These are phyloP conservation scores for Scleropages formosus DNA, from an alignment of 2,797 vertebrate species.

Conservation along the genomic window DNA sequence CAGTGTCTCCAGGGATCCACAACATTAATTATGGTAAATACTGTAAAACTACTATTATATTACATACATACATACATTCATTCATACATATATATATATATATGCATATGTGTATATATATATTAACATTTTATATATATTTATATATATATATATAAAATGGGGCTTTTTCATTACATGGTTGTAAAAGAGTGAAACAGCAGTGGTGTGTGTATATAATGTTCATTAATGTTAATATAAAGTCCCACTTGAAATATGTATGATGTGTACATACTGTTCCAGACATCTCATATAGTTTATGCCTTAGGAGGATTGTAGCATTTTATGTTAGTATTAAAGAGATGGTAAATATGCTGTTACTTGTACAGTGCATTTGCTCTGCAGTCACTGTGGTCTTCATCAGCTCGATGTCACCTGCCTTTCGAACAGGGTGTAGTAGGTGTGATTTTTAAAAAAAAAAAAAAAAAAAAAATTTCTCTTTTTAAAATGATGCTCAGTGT, in stretches of 20 bases:
- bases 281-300: constrained; percentile 98
- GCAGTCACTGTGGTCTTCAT: constrained; percentile 99
- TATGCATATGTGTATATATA: too few species aligned
- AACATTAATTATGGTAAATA: constrained; percentile 81
- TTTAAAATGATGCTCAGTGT: constrained; percentile 82
- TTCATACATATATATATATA: too few species aligned
- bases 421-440: constrained; percentile 99
- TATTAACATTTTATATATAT: too few species aligned
- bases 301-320: constrained; percentile 99
- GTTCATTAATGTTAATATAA: constrained; percentile 99
- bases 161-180: constrained; percentile 79
- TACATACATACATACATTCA: too few species aligned
- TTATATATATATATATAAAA: constrained; percentile 95
- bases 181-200: constrained; percentile 84
- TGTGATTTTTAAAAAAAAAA: constrained; percentile 90
- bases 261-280: constrained; percentile 99
- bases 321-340: constrained; percentile 98
- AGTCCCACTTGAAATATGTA: constrained; percentile 98
- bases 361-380: constrained; percentile 99
- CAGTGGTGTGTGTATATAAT: constrained; percentile 93
- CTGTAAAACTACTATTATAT: constrained; percentile 97
- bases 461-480: too few species aligned
- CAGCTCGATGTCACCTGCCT: constrained; percentile 99
- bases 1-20: constrained; percentile 85
- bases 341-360: constrained; percentile 86